phyloP scores from a whole-genome alignment of 2,797 vertebrate genomes.

The Gambusia yucatana region DNA sequence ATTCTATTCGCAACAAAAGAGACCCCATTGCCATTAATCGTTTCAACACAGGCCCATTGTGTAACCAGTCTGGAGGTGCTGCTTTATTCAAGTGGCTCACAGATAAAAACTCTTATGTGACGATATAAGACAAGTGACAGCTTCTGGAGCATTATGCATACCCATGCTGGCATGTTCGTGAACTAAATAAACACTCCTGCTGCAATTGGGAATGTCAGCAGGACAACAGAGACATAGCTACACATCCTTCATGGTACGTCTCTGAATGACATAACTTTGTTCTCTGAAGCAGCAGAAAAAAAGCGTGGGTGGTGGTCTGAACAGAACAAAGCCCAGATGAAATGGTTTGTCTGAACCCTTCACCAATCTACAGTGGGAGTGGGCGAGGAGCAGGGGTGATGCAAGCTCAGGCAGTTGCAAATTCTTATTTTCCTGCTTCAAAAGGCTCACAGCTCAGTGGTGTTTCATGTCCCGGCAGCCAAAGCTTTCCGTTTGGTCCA shows the following conservation, averaged over 20 bases:
- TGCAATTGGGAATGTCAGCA: conserved; percentile 20
- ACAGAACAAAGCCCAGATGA: conserved; percentile 46
- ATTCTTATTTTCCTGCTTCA: conserved; percentile 62
- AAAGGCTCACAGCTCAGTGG: conserved; percentile 48
- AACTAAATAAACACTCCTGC: conserved; percentile 23
- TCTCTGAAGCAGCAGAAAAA: conserved; percentile 33
- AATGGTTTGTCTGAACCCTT: conserved; percentile 54
- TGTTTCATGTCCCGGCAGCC: conserved; percentile 50
- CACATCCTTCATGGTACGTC: conserved; percentile 5
- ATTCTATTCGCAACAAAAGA: conserved; percentile 44
- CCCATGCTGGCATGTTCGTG: conserved; percentile 25
- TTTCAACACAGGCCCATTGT: conserved; percentile 47
- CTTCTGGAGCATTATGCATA: conserved; percentile 9
- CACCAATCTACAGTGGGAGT: conserved; percentile 54
- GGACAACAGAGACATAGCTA: conserved; percentile 17
- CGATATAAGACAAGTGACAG: conserved; percentile 8
- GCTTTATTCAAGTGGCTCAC: conserved; percentile 58
- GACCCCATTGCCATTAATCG: conserved; percentile 43
- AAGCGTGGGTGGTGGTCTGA: conserved; percentile 58
- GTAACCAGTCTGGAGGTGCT: conserved; percentile 47
- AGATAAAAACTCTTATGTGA: conserved; percentile 27
- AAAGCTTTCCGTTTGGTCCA: conserved; percentile 53
- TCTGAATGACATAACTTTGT: conserved; percentile 15
- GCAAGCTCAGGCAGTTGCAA: conserved; percentile 52
- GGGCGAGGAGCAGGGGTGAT: conserved; percentile 57